Conservation (phyloP, 1,140 invertebrate genomes). For the Capitella teleta region DNA sequence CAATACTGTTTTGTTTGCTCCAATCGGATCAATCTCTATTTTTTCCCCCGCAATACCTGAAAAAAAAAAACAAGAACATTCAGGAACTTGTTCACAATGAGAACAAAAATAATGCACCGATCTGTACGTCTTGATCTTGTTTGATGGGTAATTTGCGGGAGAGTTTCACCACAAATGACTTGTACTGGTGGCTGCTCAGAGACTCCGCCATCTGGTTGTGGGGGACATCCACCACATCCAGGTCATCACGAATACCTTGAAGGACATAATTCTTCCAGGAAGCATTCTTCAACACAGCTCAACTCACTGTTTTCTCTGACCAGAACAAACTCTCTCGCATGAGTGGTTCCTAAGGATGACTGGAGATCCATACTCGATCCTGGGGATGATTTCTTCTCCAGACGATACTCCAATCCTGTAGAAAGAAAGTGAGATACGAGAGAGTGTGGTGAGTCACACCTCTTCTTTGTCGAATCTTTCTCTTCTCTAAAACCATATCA, state of each 20-base stretch:
- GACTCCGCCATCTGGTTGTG: slow-evolving; percentile 1
- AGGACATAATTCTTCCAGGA: background rate
- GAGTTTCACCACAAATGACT: slow-evolving; percentile 67
- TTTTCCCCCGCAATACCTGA: slow-evolving; percentile 75
- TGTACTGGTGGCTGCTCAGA: slow-evolving; percentile 49
- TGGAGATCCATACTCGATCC: background rate
- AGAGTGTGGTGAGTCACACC: background rate
- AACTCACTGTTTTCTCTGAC: background rate
- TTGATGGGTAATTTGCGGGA: slow-evolving; percentile 18
- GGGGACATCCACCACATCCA: background rate
- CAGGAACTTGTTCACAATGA: too few relatives aligned
- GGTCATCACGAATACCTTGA: background rate
- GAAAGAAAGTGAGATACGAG: background rate
- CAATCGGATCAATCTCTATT: slow-evolving; percentile 77
- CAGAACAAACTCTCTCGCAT: background rate
- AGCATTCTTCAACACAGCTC: background rate
- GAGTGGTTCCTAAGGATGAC: background rate
- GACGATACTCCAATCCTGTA: too few relatives aligned
- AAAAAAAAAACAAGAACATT: slow-evolving; percentile 70
- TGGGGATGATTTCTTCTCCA: background rate
- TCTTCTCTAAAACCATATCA: slow-evolving; percentile 37
- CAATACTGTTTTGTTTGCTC: slow-evolving; percentile 50
- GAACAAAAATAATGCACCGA: too few relatives aligned
- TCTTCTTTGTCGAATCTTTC: slow-evolving; percentile 15
- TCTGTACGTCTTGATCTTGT: too few relatives aligned